phyloP scores from a whole-genome alignment of 1,140 invertebrate species.

The Zaprionus nigranus region DNA sequence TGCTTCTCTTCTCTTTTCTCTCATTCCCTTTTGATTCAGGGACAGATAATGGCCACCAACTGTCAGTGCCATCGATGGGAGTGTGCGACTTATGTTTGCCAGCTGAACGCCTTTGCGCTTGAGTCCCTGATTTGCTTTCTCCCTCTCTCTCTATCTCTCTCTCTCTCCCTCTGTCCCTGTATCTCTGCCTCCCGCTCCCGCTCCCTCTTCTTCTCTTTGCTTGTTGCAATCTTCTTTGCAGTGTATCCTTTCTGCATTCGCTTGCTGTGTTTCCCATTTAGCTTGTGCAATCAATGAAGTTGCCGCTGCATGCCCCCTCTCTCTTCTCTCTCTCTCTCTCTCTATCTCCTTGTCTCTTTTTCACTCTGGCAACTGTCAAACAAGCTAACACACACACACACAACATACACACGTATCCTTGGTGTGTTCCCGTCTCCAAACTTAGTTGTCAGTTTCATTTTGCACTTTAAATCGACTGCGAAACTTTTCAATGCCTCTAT shows the following conservation, averaged over 20 bases:
- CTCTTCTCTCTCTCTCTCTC: neutral
- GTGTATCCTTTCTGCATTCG: conserved; percentile 1
- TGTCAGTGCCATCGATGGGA: conserved; percentile 78
- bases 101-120: conserved; percentile 70
- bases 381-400: conserved; percentile 11
- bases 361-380: conserved; percentile 12
- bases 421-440: conserved; percentile 34
- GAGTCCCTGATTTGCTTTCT: conserved; percentile 5
- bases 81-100: conserved; percentile 79
- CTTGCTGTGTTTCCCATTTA: conserved; percentile 35
- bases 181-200: neutral
- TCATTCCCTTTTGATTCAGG: conserved; percentile 39
- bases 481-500: conserved; percentile 7
- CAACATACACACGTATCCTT: conserved; percentile 32
- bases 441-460: conserved; percentile 71
- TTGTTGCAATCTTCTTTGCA: conserved; percentile 20
- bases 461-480: conserved; percentile 61
- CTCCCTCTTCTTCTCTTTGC: neutral
- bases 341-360: neutral
- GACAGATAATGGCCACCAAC: conserved; percentile 62
- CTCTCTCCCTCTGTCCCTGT: neutral
- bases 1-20: conserved; percentile 32
- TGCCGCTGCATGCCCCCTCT: conserved; percentile 17
- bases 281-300: conserved; percentile 70
- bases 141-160: neutral